Evolutionary conservation across 1,140 invertebrate species (phyloP).

Genomic region (Rhyzopertha dominica): DNA sequence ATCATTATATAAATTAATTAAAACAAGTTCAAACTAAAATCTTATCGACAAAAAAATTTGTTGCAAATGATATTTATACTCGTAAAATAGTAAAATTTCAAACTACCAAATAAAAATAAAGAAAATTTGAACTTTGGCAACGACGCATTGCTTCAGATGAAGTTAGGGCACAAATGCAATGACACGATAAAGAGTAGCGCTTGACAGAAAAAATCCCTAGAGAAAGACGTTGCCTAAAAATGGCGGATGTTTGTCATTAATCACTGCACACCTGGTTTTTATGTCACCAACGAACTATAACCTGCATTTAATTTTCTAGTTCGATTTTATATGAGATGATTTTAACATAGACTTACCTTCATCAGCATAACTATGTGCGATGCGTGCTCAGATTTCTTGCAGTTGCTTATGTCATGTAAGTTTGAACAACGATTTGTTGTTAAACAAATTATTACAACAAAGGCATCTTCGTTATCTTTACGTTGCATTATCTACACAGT

Average conservation of each 20-base stretch:
- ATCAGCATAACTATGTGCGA: slow-evolving; percentile 62
- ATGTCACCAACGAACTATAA: slow-evolving; percentile 4
- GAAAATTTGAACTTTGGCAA: too few relatives aligned
- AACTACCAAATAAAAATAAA: too few relatives aligned
- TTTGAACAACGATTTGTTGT: slow-evolving; percentile 39
- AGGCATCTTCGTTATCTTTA: not conserved
- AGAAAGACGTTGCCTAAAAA: slow-evolving; percentile 45
- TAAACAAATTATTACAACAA: slow-evolving; percentile 6
- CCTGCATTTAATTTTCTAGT: slow-evolving; percentile 6
- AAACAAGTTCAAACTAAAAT: too few relatives aligned
- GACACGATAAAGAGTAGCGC: too few relatives aligned
- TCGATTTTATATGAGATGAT: slow-evolving; percentile 14
- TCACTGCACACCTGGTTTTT: slow-evolving; percentile 9
- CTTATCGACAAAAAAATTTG: too few relatives aligned
- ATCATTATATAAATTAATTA: too few relatives aligned
- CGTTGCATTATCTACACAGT: slow-evolving; percentile 2
- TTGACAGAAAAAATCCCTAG: too few relatives aligned
- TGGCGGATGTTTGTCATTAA: slow-evolving; percentile 35
- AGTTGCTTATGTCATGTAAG: slow-evolving; percentile 72
- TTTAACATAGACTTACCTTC: slow-evolving; percentile 23
- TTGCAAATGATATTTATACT: too few relatives aligned
- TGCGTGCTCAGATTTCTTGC: slow-evolving; percentile 73
- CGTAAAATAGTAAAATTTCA: too few relatives aligned
- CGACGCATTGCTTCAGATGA: too few relatives aligned
- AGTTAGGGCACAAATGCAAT: too few relatives aligned